Conservation (phyloP, 1,140 invertebrate genomes). For the Atta cephalotes region DNA sequence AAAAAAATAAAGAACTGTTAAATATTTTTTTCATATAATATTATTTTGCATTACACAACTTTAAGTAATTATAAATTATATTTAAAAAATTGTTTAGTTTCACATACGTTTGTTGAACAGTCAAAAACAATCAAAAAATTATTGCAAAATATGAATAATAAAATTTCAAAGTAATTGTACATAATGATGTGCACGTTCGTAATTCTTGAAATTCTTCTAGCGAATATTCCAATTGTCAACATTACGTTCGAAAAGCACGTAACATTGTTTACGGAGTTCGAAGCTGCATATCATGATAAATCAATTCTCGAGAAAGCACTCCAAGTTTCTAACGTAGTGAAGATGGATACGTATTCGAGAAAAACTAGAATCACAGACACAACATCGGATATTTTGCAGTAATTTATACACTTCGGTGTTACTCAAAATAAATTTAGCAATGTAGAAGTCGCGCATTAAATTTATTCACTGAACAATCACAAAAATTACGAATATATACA, state of each 20-base stretch:
- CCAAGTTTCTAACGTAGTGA: conserved; percentile 36
- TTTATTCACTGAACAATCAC: conserved; percentile 31
- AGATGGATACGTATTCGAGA: conserved; percentile 42
- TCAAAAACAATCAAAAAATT: not conserved
- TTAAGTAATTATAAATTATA: conserved; percentile 17
- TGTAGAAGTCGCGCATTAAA: not conserved
- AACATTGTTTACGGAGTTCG: conserved; percentile 31
- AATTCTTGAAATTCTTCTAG: not conserved
- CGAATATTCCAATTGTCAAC: conserved; percentile 26
- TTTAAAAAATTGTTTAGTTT: too few species aligned
- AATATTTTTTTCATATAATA: not conserved
- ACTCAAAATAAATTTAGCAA: not conserved
- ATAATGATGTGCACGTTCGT: not conserved
- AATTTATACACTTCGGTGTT: conserved; percentile 50
- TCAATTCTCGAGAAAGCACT: conserved; percentile 52
- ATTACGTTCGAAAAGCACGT: conserved; percentile 16
- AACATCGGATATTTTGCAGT: conserved; percentile 51
- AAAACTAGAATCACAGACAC: conserved; percentile 21
- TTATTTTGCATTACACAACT: not conserved
- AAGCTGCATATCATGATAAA: conserved; percentile 35
- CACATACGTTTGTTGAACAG: not conserved
- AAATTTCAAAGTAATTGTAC: conserved; percentile 1
- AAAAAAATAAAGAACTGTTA: not conserved
- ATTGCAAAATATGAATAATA: not conserved
- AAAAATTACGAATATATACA: not conserved